Conservation (phyloP, 1,140 invertebrate genomes). For the Drosophila punjabiensis region DNA sequence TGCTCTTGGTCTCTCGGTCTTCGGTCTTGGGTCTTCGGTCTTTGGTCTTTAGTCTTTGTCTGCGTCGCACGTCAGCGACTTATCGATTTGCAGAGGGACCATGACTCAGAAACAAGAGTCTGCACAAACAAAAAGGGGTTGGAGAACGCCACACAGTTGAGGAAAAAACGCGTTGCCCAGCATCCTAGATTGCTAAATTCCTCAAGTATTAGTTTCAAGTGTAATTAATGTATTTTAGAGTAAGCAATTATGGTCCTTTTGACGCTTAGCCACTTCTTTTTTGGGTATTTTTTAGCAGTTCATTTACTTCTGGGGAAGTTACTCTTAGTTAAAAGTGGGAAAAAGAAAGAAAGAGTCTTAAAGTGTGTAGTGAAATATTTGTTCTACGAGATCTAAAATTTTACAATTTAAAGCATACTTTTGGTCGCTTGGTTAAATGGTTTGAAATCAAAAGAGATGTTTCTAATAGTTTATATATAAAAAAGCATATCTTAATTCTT, state of each 20-base stretch:
- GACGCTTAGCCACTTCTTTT: background rate
- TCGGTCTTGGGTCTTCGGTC: constrained; percentile 32
- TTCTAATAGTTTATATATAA: background rate
- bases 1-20: constrained; percentile 53
- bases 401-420: background rate
- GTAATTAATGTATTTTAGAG: constrained; percentile 12
- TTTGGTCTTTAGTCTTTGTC: constrained; percentile 55
- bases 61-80: constrained; percentile 68
- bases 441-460: background rate
- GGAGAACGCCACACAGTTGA: constrained; percentile 14
- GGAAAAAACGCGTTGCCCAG: constrained; percentile 10
- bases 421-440: background rate
- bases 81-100: constrained; percentile 72
- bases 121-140: constrained; percentile 22
- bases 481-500: background rate
- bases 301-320: background rate
- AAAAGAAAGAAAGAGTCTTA: background rate
- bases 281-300: background rate
- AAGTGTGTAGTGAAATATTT: background rate
- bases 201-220: background rate
- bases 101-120: constrained; percentile 69
- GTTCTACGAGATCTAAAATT: rapidly evolving
- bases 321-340: background rate
- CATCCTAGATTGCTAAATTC: constrained; percentile 26
- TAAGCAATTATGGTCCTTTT: constrained; percentile 1